These are phyloP conservation scores for Eristalinus aeneus DNA, from an alignment of 2,888 invertebrate genomes.

Conservation along the genomic window DNA sequence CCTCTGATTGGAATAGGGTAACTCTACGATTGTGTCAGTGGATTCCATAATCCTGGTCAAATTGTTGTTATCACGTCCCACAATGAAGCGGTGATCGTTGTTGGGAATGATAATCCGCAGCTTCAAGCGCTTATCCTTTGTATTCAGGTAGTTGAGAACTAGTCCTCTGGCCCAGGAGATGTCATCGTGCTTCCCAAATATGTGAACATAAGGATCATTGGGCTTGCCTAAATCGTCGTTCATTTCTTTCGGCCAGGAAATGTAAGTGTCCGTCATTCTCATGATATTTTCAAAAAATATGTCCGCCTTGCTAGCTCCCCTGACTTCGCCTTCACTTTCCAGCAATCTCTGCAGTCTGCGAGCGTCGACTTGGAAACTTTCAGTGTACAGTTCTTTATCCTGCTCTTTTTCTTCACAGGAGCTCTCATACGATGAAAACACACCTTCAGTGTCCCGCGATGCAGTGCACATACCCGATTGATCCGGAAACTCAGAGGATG, in stretches of 20 bases:
- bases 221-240: constrained; percentile 95
- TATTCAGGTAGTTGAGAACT: constrained; percentile 93
- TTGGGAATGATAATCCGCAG: constrained; percentile 99
- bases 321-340: constrained; percentile 83
- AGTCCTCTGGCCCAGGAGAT: constrained; percentile 91
- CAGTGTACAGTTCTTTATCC: constrained; percentile 88
- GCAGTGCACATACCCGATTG: neutral
- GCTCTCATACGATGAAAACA: constrained; percentile 73
- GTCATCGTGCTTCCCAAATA: constrained; percentile 89
- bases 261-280: constrained; percentile 93
- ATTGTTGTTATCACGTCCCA: constrained; percentile 89
- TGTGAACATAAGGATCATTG: constrained; percentile 97
- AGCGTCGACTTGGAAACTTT: constrained; percentile 96
- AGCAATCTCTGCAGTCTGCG: constrained; percentile 96
- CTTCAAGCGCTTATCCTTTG: constrained; percentile 95
- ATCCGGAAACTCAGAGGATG: neutral
- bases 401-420: constrained; percentile 83
- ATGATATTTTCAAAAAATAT: constrained; percentile 84
- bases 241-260: constrained; percentile 98
- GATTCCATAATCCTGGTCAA: constrained; percentile 93
- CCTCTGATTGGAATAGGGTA: constrained; percentile 97
- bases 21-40: constrained; percentile 98
- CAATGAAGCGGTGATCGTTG: constrained; percentile 98
- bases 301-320: constrained; percentile 78
- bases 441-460: neutral